These are phyloP conservation scores for Ophiodon elongatus DNA, from an alignment of 2,113 vertebrate genomes.

Conservation along the genomic window DNA sequence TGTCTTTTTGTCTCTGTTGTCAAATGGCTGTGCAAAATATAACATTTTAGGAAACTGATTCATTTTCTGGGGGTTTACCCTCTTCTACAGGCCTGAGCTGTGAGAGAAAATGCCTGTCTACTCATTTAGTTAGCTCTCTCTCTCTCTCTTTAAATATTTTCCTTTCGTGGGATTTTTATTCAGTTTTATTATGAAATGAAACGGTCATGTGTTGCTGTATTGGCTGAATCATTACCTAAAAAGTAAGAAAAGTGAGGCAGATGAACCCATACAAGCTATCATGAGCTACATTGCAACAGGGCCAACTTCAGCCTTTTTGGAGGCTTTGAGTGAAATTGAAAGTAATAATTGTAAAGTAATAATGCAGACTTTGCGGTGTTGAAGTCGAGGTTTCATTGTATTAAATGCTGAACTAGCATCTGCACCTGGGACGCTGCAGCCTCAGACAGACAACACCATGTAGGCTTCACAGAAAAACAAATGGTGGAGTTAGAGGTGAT, in stretches of 20 bases:
- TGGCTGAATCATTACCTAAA: not conserved
- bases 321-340: not conserved
- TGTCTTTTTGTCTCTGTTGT: not conserved
- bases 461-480: not conserved
- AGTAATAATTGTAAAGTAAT: not conserved
- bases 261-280: not conserved
- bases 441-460: not conserved
- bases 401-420: slow-evolving; percentile 10
- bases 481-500: not conserved
- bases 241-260: not conserved
- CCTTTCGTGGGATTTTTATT: not conserved
- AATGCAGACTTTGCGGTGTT: not conserved
- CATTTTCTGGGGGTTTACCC: not conserved
- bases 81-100: not conserved
- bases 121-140: not conserved
- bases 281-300: not conserved
- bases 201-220: not conserved
- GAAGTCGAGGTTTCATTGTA: not conserved
- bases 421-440: not conserved
- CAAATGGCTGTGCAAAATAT: not conserved
- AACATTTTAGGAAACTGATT: not conserved
- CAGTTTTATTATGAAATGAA: slow-evolving; percentile 16
- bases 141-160: not conserved
- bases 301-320: not conserved
- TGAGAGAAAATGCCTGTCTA: not conserved